These are phyloP conservation scores for Choristoneura fumiferana DNA, from an alignment of 1,140 invertebrate species.

Conservation along the genomic window DNA sequence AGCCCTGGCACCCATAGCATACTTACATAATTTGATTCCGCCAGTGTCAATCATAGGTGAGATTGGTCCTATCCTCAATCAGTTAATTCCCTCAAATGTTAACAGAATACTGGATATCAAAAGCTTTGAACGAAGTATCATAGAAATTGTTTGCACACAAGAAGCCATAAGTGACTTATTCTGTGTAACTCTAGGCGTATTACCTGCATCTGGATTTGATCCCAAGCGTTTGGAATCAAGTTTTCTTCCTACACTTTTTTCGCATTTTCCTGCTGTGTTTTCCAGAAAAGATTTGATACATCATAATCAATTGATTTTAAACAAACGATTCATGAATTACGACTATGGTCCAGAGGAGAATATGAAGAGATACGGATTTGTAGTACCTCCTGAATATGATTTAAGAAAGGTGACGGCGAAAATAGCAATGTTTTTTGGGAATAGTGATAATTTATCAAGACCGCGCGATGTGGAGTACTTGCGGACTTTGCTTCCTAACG, in stretches of 20 bases:
- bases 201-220: not conserved
- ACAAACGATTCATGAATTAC: not conserved
- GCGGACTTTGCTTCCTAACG: slow-evolving; percentile 1
- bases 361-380: not conserved
- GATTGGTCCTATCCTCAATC: not conserved
- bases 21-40: slow-evolving; percentile 59
- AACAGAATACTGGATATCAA: too few species aligned
- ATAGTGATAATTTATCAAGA: not conserved
- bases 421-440: not conserved
- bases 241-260: not conserved
- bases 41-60: not conserved
- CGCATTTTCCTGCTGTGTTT: not conserved
- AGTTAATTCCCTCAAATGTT: not conserved
- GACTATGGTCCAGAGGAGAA: not conserved
- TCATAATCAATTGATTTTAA: not conserved
- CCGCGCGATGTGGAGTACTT: not conserved
- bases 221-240: slow-evolving; percentile 3
- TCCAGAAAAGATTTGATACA: not conserved
- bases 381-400: not conserved
- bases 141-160: not conserved
- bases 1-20: slow-evolving; percentile 81
- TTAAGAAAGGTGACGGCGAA: not conserved
- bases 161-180: not conserved
- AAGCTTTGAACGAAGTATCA: not conserved
- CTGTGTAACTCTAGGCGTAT: not conserved